Evolutionary conservation across 2,113 vertebrate species (phyloP).

Genomic region (Pionites leucogaster): DNA sequence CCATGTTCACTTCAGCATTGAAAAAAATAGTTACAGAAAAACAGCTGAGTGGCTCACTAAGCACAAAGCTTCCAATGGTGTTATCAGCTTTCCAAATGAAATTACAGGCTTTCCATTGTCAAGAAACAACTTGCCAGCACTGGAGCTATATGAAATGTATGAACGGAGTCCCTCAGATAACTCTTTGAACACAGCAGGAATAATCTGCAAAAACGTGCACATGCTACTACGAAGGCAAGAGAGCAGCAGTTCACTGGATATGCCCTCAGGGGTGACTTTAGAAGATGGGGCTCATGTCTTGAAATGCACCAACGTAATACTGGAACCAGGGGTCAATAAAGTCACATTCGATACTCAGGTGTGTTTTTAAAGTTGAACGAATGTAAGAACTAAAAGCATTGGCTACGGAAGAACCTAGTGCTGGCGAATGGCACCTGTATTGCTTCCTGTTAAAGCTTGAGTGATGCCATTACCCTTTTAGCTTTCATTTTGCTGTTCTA

Average conservation of each 20-base stretch:
- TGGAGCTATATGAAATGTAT: constrained; percentile 88
- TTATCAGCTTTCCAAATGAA: constrained; percentile 78
- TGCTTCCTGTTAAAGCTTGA: neutral
- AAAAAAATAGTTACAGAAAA: constrained; percentile 85
- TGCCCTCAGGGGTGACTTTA: constrained; percentile 69
- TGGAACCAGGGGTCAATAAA: constrained; percentile 89
- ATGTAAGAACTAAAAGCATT: neutral
- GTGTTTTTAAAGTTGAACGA: constrained; percentile 5
- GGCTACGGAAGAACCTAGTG: neutral
- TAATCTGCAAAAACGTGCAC: constrained; percentile 93
- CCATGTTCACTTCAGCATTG: constrained; percentile 86
- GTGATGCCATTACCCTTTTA: neutral
- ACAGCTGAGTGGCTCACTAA: constrained; percentile 80
- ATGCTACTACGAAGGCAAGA: constrained; percentile 88
- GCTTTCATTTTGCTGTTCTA: neutral
- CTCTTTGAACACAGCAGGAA: constrained; percentile 83
- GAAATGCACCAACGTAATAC: constrained; percentile 76
- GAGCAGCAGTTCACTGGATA: constrained; percentile 78
- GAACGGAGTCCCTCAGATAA: constrained; percentile 91
- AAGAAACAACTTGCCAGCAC: constrained; percentile 53
- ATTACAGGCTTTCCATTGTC: neutral
- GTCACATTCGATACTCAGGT: constrained; percentile 87
- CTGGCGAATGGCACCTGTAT: neutral
- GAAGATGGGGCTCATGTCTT: constrained; percentile 86
- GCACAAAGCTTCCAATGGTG: constrained; percentile 79